Evolutionary conservation across 2,113 vertebrate species (phyloP), one percentile per base, ranked within the genome.

Genomic region (Pristiophorus japonicus): DNA sequence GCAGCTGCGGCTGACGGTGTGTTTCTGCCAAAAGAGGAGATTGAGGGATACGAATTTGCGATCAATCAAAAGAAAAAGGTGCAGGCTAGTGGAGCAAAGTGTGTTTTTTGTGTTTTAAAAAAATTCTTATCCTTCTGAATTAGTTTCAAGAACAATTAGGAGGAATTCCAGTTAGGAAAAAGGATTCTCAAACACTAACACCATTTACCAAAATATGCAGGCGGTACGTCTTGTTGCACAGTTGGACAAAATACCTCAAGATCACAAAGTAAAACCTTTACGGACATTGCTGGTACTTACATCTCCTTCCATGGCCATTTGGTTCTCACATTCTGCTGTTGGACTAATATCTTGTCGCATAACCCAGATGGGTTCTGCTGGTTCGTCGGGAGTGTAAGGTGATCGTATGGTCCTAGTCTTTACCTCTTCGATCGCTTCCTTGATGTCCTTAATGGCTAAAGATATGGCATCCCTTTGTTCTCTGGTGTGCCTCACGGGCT

Each of bases 261-360:
- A 92, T 91, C 16, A 34, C 88, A 91, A 63, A 91, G 34, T 92
- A 45, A 45, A 42, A 81, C 78, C 78, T 6, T 45, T 20, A 7
- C 59, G 38, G 14, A 92, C 4, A 63, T 42, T 38, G 62, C 55
- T 22, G 70, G 90, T 97, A 99, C 99, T 99, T 96, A 99, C 99
- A 96, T 99, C 98, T 95, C 97, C 98, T 92, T 98, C 98, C 96
- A 97, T 97, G 45, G 98, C 97, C 90, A 97, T 97, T 96, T 98
- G 98, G 95, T 98, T 98, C 12, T 99, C 98, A 96, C 96, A 97
- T 96, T 99, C 98, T n/a, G 97, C 97, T 30, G 98, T 98, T 78
- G 99, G 99, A 96, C 99, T 99, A 96, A 99, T 98, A 96, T 99
- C 99, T 96, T 99, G 99, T 55, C 99, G 98, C 99, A 99, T 99